A percentile compares a stretch with the other conserved stretches of the same genome.
Evolutionary conservation across 2,888 invertebrate species (phyloP).

Genomic region (Lathronympha strigana): DNA sequence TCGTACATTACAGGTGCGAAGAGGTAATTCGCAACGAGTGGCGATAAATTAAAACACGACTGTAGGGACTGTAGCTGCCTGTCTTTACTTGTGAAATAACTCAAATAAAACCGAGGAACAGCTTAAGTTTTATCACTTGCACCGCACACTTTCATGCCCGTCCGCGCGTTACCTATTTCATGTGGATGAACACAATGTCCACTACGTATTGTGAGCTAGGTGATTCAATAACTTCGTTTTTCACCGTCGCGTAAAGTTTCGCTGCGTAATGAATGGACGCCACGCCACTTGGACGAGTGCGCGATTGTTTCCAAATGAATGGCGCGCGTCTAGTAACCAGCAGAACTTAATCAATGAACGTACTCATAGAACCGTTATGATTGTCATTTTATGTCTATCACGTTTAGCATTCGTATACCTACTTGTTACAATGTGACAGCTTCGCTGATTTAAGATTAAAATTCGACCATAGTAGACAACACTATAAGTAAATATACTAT

Average conservation of each 20-base stretch:
- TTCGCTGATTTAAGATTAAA: too few relatives aligned
- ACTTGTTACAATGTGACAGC: too few relatives aligned
- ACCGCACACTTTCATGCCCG: constrained; percentile 42
- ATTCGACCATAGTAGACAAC: too few relatives aligned
- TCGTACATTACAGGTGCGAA: too few relatives aligned
- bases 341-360: neutral
- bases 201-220: constrained; percentile 45
- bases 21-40: too few relatives aligned
- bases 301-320: constrained; percentile 33
- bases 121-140: constrained; percentile 17
- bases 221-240: constrained; percentile 53
- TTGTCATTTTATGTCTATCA: too few relatives aligned
- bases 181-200: constrained; percentile 42
- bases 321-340: constrained; percentile 2
- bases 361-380: constrained; percentile 21
- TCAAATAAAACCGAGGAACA: neutral
- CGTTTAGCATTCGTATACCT: too few relatives aligned
- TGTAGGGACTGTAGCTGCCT: too few relatives aligned
- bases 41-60: too few relatives aligned
- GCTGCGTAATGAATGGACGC: constrained; percentile 32
- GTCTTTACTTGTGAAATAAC: too few relatives aligned
- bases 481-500: too few relatives aligned
- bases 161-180: constrained; percentile 41
- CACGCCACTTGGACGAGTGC: constrained; percentile 26
- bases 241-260: constrained; percentile 34